A percentile compares a stretch with the other conserved stretches of the same genome.
These are phyloP conservation scores for Pyralis farinalis DNA, from an alignment of 2,888 invertebrate species.

Conservation along the genomic window DNA sequence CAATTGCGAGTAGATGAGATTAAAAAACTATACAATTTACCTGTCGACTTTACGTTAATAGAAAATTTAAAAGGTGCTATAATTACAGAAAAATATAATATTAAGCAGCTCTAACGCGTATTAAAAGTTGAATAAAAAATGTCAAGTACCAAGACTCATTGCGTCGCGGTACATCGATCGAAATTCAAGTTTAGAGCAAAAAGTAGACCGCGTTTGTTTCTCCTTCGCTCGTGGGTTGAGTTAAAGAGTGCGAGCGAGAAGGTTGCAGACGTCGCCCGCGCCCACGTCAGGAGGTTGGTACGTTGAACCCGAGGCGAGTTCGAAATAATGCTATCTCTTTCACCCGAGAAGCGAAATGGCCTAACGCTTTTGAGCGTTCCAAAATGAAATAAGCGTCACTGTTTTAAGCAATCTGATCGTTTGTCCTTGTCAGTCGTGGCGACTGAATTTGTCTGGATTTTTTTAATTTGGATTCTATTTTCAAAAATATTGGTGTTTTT, in stretches of 20 bases:
- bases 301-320: slow-evolving; percentile 61
- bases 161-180: slow-evolving; percentile 61
- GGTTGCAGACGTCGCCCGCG: slow-evolving; percentile 52
- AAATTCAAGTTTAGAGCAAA: slow-evolving; percentile 73
- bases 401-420: slow-evolving; percentile 36
- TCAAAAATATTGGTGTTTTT: no score
- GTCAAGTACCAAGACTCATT: slow-evolving; percentile 50
- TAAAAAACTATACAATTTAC: no score
- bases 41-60: no score
- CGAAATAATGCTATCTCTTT: slow-evolving; percentile 49
- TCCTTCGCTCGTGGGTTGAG: slow-evolving; percentile 30
- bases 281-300: slow-evolving; percentile 70
- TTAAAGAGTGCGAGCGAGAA: slow-evolving; percentile 36
- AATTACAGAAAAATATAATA: no score
- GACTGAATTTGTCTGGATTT: slow-evolving; percentile 5
- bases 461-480: not conserved
- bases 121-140: slow-evolving; percentile 22
- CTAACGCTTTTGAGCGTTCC: slow-evolving; percentile 23
- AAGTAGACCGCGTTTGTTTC: slow-evolving; percentile 56
- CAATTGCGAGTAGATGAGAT: no score
- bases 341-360: slow-evolving; percentile 33
- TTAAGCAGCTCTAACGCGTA: no score
- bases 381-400: slow-evolving; percentile 26
- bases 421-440: slow-evolving; percentile 24
- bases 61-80: no score